A percentile compares a stretch with the other conserved stretches of the same genome.
These are phyloP conservation scores for Nettapus auritus DNA, from an alignment of 2,113 vertebrate genomes.

Conservation along the genomic window DNA sequence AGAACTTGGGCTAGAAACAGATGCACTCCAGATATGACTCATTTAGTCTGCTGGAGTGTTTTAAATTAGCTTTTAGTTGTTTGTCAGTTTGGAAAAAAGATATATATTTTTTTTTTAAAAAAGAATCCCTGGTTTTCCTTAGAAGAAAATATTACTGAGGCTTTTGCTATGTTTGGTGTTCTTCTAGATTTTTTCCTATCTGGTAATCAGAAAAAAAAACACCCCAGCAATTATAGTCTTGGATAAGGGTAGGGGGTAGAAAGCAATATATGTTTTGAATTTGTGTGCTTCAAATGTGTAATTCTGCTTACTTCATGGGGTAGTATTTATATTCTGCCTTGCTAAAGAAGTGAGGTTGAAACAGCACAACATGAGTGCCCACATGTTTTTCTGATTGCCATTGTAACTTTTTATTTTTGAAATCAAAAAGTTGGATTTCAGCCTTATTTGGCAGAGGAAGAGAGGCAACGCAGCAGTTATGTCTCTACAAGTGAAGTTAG, in stretches of 20 bases:
- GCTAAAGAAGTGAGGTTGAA: neutral
- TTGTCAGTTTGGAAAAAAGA: slow-evolving; percentile 36
- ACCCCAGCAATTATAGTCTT: neutral
- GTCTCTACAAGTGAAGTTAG: neutral
- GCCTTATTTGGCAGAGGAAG: neutral
- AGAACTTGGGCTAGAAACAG: slow-evolving; percentile 49
- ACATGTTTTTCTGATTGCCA: neutral
- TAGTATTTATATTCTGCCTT: neutral
- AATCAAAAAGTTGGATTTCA: neutral
- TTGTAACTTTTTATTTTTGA: neutral
- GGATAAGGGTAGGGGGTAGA: neutral
- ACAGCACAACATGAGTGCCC: neutral
- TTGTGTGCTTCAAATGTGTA: neutral
- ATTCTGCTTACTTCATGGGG: neutral
- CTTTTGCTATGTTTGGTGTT: neutral
- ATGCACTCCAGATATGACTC: slow-evolving; percentile 63
- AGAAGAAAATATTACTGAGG: slow-evolving; percentile 3
- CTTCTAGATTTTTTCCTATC: neutral
- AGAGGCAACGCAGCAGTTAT: neutral
- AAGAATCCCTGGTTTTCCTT: neutral
- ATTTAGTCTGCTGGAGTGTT: slow-evolving; percentile 38
- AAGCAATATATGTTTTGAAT: neutral
- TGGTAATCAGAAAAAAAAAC: neutral
- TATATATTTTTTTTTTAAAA: neutral
- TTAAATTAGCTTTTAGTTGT: slow-evolving; percentile 61